Percentiles rank a stretch among this genome's conserved stretches.
Conservation (phyloP, 2,888 invertebrate species). For the Idaea aversata region DNA sequence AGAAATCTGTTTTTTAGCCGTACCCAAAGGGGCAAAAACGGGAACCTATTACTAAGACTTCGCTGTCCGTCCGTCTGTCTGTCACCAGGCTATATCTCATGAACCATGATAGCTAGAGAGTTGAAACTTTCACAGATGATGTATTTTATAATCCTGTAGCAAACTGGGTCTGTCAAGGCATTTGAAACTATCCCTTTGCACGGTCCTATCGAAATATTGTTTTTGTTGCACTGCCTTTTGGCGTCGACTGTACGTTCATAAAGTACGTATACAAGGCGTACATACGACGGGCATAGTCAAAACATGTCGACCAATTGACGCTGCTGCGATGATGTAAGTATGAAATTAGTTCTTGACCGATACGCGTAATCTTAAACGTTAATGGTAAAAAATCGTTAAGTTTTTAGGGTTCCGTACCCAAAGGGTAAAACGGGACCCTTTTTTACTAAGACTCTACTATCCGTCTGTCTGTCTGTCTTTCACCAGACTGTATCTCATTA, state of each 20-base stretch:
- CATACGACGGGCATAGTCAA: not conserved
- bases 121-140: too few species aligned
- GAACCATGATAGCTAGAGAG: too few species aligned
- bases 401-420: not conserved
- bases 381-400: not conserved
- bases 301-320: not conserved
- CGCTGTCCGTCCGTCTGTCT: too few species aligned
- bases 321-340: not conserved
- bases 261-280: not conserved
- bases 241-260: not conserved
- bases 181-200: not conserved
- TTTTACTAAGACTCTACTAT: not conserved
- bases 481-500: too few species aligned
- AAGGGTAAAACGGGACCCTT: not conserved
- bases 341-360: not conserved
- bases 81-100: too few species aligned
- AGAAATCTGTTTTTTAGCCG: too few species aligned
- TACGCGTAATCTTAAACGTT: not conserved
- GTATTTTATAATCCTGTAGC: too few species aligned
- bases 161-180: not conserved
- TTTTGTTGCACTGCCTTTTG: not conserved
- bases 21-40: too few species aligned
- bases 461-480: too few species aligned
- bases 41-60: too few species aligned
- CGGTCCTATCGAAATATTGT: not conserved